Conservation (phyloP, 2,797 vertebrate genomes). For the Nyctalus aviator region DNA sequence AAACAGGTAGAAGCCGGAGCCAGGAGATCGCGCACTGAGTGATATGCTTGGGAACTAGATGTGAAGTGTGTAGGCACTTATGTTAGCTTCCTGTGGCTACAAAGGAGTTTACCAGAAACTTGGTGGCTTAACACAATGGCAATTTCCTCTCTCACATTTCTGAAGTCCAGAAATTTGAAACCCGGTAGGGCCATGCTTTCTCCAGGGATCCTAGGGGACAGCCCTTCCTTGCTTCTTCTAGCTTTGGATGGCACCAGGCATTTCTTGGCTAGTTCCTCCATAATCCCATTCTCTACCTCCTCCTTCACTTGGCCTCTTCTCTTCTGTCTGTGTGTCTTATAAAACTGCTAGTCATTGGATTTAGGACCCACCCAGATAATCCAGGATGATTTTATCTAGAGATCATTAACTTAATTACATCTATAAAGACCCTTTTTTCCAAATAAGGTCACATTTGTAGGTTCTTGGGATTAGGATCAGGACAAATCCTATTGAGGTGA, state of each 20-base stretch:
- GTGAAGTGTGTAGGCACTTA: accelerated
- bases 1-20: background rate
- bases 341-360: background rate
- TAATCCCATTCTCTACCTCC: background rate
- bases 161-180: background rate
- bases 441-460: background rate
- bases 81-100: background rate
- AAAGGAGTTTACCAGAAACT: background rate
- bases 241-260: background rate
- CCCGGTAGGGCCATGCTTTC: background rate
- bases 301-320: background rate
- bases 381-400: background rate
- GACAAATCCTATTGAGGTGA: background rate
- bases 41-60: background rate
- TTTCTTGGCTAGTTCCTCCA: background rate
- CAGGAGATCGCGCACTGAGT: background rate
- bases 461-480: background rate
- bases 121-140: background rate
- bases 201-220: accelerated
- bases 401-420: background rate
- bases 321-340: background rate
- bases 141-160: background rate
- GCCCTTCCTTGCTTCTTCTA: background rate
- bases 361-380: background rate
- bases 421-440: background rate